Conservation (phyloP, 2,797 vertebrate species). For the Acanthis flammea region DNA sequence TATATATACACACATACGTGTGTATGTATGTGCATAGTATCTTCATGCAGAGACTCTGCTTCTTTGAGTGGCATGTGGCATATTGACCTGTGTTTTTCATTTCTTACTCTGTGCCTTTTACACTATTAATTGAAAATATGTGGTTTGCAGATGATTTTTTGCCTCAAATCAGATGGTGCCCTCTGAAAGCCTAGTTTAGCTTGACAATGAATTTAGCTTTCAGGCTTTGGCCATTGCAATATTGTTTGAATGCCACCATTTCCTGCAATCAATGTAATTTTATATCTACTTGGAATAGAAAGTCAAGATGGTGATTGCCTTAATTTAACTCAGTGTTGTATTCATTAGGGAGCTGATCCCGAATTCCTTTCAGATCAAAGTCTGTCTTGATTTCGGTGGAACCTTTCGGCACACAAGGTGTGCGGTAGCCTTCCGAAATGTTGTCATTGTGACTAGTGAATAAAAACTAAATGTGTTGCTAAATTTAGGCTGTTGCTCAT, state of each 20-base stretch:
- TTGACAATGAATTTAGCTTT: slow-evolving; percentile 62
- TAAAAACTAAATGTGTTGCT: slow-evolving; percentile 67
- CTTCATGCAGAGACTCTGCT: neutral
- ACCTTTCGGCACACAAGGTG: slow-evolving; percentile 24
- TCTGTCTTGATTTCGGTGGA: slow-evolving; percentile 52
- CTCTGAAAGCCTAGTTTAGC: slow-evolving; percentile 56
- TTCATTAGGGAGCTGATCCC: slow-evolving; percentile 58
- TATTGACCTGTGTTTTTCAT: slow-evolving; percentile 23
- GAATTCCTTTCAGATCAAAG: slow-evolving; percentile 53
- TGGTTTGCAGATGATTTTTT: slow-evolving; percentile 43
- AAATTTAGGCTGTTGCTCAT: slow-evolving; percentile 68
- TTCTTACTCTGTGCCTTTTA: slow-evolving; percentile 46
- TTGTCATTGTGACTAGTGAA: slow-evolving; percentile 67
- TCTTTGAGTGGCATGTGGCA: neutral
- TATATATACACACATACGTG: fast-evolving
- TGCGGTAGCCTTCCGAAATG: slow-evolving; percentile 57
- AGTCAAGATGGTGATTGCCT: slow-evolving; percentile 62
- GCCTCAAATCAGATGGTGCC: slow-evolving; percentile 43
- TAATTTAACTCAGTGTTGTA: slow-evolving; percentile 62
- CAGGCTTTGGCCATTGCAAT: slow-evolving; percentile 53
- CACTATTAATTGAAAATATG: slow-evolving; percentile 56
- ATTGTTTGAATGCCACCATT: slow-evolving; percentile 67
- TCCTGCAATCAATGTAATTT: slow-evolving; percentile 71
- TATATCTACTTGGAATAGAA: slow-evolving; percentile 69
- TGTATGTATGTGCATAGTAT: neutral